phyloP scores from a whole-genome alignment of 2,113 vertebrate genomes.

The Anseranas semipalmata region DNA sequence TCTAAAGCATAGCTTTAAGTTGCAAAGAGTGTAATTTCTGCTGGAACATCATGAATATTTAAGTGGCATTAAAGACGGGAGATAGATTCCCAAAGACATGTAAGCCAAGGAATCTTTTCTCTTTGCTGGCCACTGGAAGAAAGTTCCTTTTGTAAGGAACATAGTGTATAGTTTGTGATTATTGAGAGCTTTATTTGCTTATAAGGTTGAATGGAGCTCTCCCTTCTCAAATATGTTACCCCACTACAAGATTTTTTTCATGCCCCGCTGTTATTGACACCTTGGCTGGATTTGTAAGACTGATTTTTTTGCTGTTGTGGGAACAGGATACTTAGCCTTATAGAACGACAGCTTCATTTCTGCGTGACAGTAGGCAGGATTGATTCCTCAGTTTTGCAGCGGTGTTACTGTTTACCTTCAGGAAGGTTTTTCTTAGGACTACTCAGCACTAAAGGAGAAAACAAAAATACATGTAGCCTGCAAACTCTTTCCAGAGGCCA shows the following conservation, averaged over 20 bases:
- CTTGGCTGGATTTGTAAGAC: background rate
- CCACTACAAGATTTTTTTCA: background rate
- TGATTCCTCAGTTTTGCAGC: background rate
- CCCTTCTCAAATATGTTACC: background rate
- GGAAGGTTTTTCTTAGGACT: background rate
- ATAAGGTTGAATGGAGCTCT: background rate
- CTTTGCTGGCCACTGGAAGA: background rate
- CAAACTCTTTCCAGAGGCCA: background rate
- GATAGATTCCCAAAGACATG: background rate
- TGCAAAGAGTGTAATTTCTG: background rate
- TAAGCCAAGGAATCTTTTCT: background rate
- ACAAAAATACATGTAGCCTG: background rate
- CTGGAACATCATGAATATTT: background rate
- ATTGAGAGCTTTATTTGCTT: background rate
- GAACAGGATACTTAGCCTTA: constrained; percentile 3
- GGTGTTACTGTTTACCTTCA: background rate
- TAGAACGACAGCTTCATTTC: background rate
- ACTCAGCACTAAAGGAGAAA: background rate
- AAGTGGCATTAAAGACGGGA: background rate
- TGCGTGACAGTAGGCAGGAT: background rate
- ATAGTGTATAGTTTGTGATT: background rate
- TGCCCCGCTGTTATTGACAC: background rate
- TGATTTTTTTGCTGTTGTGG: background rate
- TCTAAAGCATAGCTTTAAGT: background rate
- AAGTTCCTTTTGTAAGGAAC: background rate